A percentile compares a stretch with the other conserved stretches of the same genome.
Evolutionary conservation across 2,888 invertebrate genomes (phyloP).

Genomic region (Parelbella ahira): DNA sequence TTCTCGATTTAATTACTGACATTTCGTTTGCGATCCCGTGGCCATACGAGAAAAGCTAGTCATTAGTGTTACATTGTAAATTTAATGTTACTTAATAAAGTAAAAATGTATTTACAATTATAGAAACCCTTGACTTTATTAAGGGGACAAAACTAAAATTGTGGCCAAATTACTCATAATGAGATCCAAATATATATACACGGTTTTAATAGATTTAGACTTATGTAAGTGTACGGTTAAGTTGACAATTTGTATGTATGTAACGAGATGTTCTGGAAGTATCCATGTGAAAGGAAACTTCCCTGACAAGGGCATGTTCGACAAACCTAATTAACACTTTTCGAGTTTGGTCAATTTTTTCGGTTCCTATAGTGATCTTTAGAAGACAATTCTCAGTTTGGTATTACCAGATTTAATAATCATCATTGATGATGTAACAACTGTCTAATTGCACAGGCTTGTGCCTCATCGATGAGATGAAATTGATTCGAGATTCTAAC

Average conservation of each 20-base stretch:
- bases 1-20: constrained; percentile 41
- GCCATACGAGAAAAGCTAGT: constrained; percentile 78
- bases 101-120: constrained; percentile 72
- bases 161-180: constrained; percentile 80
- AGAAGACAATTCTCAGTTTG: constrained; percentile 1
- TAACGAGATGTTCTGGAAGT: background rate
- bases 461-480: constrained; percentile 4
- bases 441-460: constrained; percentile 5
- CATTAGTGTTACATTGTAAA: constrained; percentile 77
- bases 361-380: constrained; percentile 25
- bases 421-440: background rate
- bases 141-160: constrained; percentile 71
- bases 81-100: constrained; percentile 58
- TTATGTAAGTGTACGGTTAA: constrained; percentile 43
- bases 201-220: constrained; percentile 67
- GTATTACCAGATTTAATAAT: too few relatives aligned
- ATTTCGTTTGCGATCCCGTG: constrained; percentile 51
- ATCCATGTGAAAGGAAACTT: too few relatives aligned
- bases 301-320: too few relatives aligned
- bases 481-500: constrained; percentile 11
- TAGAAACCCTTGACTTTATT: constrained; percentile 62
- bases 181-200: constrained; percentile 78
- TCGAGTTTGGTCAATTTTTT: constrained; percentile 26
- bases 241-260: constrained; percentile 30
- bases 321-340: constrained; percentile 25